phyloP scores from a whole-genome alignment of 2,888 invertebrate species.

The Agriopis marginaria region DNA sequence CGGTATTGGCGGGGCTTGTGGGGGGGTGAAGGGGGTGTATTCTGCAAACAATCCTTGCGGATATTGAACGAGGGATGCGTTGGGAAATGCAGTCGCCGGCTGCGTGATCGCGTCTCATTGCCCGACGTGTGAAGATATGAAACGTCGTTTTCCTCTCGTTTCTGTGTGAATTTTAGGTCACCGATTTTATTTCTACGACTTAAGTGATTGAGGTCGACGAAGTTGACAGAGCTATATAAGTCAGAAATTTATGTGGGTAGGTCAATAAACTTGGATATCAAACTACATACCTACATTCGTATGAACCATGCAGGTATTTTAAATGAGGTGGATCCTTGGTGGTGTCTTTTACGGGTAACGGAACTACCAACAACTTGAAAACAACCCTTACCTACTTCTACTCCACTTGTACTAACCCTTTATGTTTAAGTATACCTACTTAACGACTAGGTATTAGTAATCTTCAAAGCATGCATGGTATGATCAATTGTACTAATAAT shows the following conservation, averaged over 20 bases:
- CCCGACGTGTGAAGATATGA: constrained; percentile 76
- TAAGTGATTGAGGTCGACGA: neutral
- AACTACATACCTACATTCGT: neutral
- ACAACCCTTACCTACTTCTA: no score
- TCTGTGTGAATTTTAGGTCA: constrained; percentile 63
- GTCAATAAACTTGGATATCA: neutral
- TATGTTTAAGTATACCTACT: no score
- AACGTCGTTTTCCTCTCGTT: constrained; percentile 71
- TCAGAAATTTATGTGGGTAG: neutral
- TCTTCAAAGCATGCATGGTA: no score
- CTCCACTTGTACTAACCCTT: no score
- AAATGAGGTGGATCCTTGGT: no score
- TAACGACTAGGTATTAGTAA: no score
- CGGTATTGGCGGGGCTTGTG: constrained; percentile 53
- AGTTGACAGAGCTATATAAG: neutral
- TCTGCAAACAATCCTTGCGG: constrained; percentile 84
- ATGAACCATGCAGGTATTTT: no score
- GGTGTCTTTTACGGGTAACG: no score
- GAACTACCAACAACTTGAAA: no score
- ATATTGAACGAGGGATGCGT: constrained; percentile 84
- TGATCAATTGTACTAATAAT: no score
- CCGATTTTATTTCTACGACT: constrained; percentile 31
- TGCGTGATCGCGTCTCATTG: constrained; percentile 77
- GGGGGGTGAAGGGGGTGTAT: constrained; percentile 55
- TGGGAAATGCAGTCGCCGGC: constrained; percentile 80